A percentile compares a stretch with the other conserved stretches of the same genome.
These are phyloP conservation scores for Lerema accius DNA, from an alignment of 1,140 invertebrate species.

Conservation along the genomic window DNA sequence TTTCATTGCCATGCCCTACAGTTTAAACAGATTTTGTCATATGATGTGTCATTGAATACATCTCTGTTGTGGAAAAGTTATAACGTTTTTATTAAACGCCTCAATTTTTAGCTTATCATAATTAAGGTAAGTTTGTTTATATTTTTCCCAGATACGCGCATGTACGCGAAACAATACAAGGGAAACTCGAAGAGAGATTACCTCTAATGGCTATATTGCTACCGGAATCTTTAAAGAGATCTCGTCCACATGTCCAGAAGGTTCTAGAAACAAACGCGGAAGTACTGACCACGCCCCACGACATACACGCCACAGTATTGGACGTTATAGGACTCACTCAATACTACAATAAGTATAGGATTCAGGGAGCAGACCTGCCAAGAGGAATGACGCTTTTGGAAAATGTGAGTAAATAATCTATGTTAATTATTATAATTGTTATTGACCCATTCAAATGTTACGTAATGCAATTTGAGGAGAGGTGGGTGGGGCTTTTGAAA, in stretches of 20 bases:
- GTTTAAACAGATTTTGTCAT: no score
- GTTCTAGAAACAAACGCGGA: slow-evolving; percentile 88
- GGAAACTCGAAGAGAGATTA: slow-evolving; percentile 94
- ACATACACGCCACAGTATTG: slow-evolving; percentile 89
- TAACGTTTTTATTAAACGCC: no score
- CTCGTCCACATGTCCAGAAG: slow-evolving; percentile 84
- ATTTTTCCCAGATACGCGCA: slow-evolving; percentile 86
- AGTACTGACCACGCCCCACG: slow-evolving; percentile 91
- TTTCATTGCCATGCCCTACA: no score
- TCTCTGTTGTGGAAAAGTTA: no score
- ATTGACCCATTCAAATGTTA: no score
- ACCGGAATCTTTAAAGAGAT: slow-evolving; percentile 86
- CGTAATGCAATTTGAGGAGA: no score
- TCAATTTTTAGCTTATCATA: no score
- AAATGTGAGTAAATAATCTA: no score
- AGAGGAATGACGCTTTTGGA: slow-evolving; percentile 89
- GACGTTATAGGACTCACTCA: slow-evolving; percentile 84
- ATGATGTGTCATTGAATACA: no score
- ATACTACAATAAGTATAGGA: slow-evolving; percentile 48
- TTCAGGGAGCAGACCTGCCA: slow-evolving; percentile 81
- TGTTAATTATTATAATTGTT: no score
- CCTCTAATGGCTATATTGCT: slow-evolving; percentile 93
- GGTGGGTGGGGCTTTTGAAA: no score
- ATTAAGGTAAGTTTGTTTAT: neutral
- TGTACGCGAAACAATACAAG: slow-evolving; percentile 93